phyloP scores from a whole-genome alignment of 2,797 vertebrate genomes.

The Myotis pilosus region DNA sequence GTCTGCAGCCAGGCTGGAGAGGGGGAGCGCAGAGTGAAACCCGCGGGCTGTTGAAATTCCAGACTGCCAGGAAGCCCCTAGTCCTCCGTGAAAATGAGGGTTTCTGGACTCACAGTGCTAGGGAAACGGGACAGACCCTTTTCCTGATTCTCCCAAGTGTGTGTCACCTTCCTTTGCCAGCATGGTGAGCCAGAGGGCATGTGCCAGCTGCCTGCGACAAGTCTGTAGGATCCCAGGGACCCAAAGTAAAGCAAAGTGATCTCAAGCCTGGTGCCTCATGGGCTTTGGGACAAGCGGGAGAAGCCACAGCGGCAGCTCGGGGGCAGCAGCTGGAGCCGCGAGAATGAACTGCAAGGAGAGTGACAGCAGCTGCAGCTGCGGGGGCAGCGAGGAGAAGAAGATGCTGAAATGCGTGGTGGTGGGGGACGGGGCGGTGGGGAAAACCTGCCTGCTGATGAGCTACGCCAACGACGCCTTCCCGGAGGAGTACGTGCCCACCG shows the following conservation, averaged over 20 bases:
- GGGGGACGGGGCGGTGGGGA: conserved; percentile 89
- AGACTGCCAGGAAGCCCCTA: conserved; percentile 71
- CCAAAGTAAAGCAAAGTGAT: conserved; percentile 72
- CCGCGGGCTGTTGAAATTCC: conserved; percentile 69
- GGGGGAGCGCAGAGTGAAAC: conserved; percentile 54
- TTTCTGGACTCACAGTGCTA: conserved; percentile 77
- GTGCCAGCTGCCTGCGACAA: conserved; percentile 66
- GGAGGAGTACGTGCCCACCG: conserved; percentile 88
- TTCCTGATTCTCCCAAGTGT: background rate
- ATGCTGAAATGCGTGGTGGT: conserved; percentile 91
- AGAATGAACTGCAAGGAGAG: conserved; percentile 83
- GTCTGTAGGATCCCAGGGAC: conserved; percentile 67
- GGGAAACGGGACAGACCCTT: conserved; percentile 51
- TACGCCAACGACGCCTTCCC: conserved; percentile 91
- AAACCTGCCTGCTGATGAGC: conserved; percentile 90
- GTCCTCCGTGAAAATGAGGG: conserved; percentile 77
- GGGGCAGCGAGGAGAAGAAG: conserved; percentile 81
- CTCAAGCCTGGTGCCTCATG: conserved; percentile 73
- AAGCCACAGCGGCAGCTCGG: conserved; percentile 48
- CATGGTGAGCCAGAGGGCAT: conserved; percentile 74
- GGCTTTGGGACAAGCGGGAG: conserved; percentile 74
- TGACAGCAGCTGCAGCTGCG: conserved; percentile 75
- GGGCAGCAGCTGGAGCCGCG: conserved; percentile 46
- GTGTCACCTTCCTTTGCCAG: conserved; percentile 61
- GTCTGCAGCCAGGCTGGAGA: conserved; percentile 74